phyloP scores from a whole-genome alignment of 1,140 invertebrate species.

The Drosophila navojoa region DNA sequence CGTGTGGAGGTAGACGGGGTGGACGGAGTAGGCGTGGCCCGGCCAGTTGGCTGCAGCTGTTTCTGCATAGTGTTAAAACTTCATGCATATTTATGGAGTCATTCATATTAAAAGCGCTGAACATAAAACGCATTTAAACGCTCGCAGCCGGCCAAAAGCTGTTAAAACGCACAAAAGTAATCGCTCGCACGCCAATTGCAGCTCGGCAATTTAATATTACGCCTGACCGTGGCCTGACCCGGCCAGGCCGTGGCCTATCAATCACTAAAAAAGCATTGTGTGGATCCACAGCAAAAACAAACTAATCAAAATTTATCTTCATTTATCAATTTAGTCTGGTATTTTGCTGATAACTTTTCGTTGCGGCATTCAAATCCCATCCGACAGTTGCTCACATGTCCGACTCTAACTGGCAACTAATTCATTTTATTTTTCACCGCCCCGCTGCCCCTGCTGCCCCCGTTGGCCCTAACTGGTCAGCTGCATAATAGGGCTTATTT shows the following conservation, averaged over 20 bases:
- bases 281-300: background rate
- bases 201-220: conserved; percentile 25
- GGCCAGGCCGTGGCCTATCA: background rate
- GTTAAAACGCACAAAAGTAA: conserved; percentile 36
- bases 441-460: background rate
- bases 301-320: conserved; percentile 17
- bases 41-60: conserved; percentile 56
- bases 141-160: conserved; percentile 34
- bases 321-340: conserved; percentile 14
- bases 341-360: conserved; percentile 8
- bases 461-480: conserved; percentile 29
- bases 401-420: conserved; percentile 45
- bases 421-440: conserved; percentile 46
- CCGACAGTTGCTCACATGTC: conserved; percentile 48
- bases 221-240: background rate
- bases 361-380: conserved; percentile 20
- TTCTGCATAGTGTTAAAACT: conserved; percentile 80
- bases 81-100: conserved; percentile 82
- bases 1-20: background rate
- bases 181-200: conserved; percentile 36
- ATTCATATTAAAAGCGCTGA: conserved; percentile 78
- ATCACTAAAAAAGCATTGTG: conserved; percentile 11
- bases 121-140: conserved; percentile 75
- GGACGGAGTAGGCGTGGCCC: too few relatives aligned
- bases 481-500: conserved; percentile 74